phyloP scores from a whole-genome alignment of 2,113 vertebrate species.

The Psittacula cyanocephala region DNA sequence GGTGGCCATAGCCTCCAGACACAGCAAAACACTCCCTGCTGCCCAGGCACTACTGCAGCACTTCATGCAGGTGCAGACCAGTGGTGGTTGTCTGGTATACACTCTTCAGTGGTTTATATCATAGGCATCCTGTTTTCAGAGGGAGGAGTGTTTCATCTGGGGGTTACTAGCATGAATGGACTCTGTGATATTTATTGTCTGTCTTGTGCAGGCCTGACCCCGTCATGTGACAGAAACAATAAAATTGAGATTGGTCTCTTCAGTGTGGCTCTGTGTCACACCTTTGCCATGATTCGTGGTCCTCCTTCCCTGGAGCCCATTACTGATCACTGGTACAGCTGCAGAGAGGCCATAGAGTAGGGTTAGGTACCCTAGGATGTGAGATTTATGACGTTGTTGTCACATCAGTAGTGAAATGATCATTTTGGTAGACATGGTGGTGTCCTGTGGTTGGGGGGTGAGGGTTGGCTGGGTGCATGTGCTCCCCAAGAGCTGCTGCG shows the following conservation, averaged over 20 bases:
- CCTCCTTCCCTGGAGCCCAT: neutral
- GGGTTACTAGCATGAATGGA: neutral
- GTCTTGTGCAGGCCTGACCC: neutral
- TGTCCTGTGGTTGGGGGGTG: neutral
- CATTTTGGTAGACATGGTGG: neutral
- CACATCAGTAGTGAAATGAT: neutral
- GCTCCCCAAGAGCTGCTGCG: neutral
- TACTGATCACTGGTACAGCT: neutral
- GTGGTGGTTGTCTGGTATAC: neutral
- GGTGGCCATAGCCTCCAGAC: neutral
- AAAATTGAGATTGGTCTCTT: neutral
- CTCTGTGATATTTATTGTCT: neutral
- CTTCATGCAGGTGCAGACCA: neutral
- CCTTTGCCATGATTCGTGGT: neutral
- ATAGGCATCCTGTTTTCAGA: neutral
- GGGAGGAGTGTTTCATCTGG: neutral
- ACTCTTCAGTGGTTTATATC: neutral
- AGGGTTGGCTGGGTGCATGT: neutral
- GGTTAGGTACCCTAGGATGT: neutral
- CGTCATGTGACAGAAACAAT: neutral
- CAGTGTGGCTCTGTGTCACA: neutral
- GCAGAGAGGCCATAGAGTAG: neutral
- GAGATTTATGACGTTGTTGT: fast-evolving
- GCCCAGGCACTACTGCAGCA: fast-evolving
- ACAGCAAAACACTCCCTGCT: neutral